These are phyloP conservation scores for Mayetiola destructor DNA, from an alignment of 2,888 invertebrate genomes.

Conservation along the genomic window DNA sequence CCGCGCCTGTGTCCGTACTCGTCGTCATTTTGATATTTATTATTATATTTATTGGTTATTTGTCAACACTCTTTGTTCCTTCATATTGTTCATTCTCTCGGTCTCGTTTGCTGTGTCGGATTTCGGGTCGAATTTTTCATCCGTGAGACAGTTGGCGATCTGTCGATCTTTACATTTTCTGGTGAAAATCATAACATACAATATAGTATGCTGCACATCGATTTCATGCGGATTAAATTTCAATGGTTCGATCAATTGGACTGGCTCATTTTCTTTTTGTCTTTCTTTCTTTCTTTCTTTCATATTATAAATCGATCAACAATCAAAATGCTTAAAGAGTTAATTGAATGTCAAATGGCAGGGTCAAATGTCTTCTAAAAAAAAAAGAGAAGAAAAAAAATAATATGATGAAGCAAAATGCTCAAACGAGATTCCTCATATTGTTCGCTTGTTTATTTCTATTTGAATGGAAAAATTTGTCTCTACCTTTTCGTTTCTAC, in stretches of 20 bases:
- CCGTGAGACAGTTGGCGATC: too few species aligned
- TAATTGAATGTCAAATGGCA: conserved; percentile 7
- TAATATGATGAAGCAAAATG: neutral
- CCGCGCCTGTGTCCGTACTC: neutral
- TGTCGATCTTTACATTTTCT: too few species aligned
- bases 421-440: neutral
- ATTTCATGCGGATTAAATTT: too few species aligned
- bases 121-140: too few species aligned
- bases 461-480: neutral
- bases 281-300: too few species aligned
- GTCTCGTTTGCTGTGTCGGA: neutral
- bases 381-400: too few species aligned
- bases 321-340: too few species aligned
- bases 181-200: too few species aligned
- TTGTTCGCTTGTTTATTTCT: neutral
- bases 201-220: too few species aligned
- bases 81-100: neutral
- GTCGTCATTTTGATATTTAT: neutral
- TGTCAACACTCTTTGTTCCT: conserved; percentile 12
- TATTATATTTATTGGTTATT: conserved; percentile 7
- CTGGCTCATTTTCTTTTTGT: too few species aligned
- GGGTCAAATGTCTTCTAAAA: neutral
- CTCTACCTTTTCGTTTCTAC: neutral
- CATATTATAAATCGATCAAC: neutral
- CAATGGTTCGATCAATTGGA: neutral